Evolutionary conservation across 2,888 invertebrate genomes (phyloP), one percentile per base, ranked within the genome.

Genomic region (Melinaea marsaeus): DNA sequence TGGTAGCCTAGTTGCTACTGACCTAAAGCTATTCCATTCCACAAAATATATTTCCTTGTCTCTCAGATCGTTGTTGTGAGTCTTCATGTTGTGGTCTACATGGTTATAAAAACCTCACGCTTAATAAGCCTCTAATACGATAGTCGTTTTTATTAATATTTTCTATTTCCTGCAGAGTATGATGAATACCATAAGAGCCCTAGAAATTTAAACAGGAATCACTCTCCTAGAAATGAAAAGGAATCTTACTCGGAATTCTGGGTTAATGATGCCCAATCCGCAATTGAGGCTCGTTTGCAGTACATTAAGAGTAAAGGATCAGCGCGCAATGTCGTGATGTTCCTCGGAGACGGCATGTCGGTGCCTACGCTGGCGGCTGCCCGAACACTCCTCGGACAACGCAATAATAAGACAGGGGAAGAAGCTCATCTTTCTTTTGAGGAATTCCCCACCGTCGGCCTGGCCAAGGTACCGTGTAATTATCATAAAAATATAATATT

Each of bases 271-370:
- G 92, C 90, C 0, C 81, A 82, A 55, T 76, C 79, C 11, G 85
- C 78, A 2, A 79, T 92, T 37, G 73, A 76, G 2, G 73, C 79
- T 48, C 84, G 90, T 62, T 70, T 85, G 60, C 77, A 79, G 4
- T 83, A 80, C 62, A 64, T 84, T 61, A 57, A 79, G 64, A 79
- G 47, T 35, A 66, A 13, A 61, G 65, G 63, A 32, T 13, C 0
- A 33, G 64, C 60, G 13, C 65, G 70, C 9, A 95, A 95, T 78
- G 85, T 94, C 6, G 92, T 95, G 63, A 85, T 95, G 79, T 95
- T 95, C 80, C 78, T 95, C 57, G 95, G 95, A 2, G 95, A 95
- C 79, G 95, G 95, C 45, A 94, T 95, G 95, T 94, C 94, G 5
- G 81, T 95, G 54, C 89, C 94, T 1, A 95, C 95, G 0, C 80